Evolutionary conservation across 1,140 invertebrate species (phyloP).

Genomic region (Papilio polyxenes): DNA sequence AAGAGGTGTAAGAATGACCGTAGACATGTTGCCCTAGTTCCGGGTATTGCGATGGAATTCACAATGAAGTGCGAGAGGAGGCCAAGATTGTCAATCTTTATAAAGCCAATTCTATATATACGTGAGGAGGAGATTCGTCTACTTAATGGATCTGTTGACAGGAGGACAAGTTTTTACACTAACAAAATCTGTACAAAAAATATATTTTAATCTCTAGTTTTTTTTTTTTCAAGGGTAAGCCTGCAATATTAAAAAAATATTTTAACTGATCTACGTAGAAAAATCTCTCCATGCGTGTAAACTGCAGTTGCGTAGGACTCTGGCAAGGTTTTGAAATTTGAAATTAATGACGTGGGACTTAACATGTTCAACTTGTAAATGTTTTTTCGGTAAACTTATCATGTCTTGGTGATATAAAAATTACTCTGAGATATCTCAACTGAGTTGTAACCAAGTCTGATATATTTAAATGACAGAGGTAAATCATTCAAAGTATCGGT

Average conservation of each 20-base stretch:
- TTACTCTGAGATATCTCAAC: background rate
- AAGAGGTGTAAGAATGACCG: slow-evolving; percentile 1
- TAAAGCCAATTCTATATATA: background rate
- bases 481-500: background rate
- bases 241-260: too few species aligned
- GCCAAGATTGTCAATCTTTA: slow-evolving; percentile 21
- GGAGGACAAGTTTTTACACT: background rate
- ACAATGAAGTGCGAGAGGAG: slow-evolving; percentile 3
- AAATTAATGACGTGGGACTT: background rate
- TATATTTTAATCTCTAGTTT: too few species aligned
- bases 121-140: background rate
- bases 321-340: background rate
- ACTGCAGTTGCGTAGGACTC: background rate
- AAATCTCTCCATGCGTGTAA: background rate
- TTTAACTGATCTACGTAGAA: background rate
- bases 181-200: too few species aligned
- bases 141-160: background rate
- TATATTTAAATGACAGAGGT: background rate
- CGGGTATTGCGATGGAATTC: background rate
- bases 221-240: too few species aligned
- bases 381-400: background rate
- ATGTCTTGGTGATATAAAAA: background rate
- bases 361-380: background rate
- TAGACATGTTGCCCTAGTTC: slow-evolving; percentile 13
- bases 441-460: background rate